Conservation (phyloP, 2,888 invertebrate species). For the Hemicrepidius hirtus region DNA sequence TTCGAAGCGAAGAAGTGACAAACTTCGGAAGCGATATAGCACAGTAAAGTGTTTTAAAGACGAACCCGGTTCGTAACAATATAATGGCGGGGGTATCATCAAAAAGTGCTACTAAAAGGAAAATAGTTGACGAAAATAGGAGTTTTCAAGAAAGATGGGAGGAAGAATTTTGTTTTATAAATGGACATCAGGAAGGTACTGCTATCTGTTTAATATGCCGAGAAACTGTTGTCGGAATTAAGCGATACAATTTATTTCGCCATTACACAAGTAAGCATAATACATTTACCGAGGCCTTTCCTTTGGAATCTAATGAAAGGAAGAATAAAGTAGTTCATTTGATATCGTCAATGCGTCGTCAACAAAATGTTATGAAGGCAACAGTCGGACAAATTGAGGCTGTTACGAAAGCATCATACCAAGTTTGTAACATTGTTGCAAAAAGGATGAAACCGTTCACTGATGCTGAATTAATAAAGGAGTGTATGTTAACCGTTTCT, state of each 20-base stretch:
- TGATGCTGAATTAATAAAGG: conserved; percentile 3
- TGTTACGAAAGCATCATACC: too few species aligned
- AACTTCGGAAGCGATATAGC: background rate
- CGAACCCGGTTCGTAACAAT: background rate
- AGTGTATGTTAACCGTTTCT: conserved; percentile 26
- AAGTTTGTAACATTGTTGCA: too few species aligned
- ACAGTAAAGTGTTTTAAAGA: background rate
- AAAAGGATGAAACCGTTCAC: too few species aligned
- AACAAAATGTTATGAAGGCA: too few species aligned
- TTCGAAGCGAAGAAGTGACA: background rate
- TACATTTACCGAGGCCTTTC: conserved; percentile 2
- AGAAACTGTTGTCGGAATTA: background rate
- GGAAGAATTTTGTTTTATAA: conserved; percentile 6
- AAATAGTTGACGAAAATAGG: background rate
- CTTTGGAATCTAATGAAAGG: background rate
- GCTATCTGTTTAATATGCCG: background rate
- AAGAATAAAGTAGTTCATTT: too few species aligned
- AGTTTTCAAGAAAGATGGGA: conserved; percentile 36
- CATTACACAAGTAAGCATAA: background rate
- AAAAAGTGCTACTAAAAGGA: conserved; percentile 12
- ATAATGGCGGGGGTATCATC: background rate
- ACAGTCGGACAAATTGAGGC: too few species aligned
- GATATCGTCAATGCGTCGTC: too few species aligned
- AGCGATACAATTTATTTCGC: background rate
- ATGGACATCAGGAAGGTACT: background rate